Base-by-base conservation (phyloP, 64 coral and sea anemone genomes). In the Stylophora pistillata region DNA sequence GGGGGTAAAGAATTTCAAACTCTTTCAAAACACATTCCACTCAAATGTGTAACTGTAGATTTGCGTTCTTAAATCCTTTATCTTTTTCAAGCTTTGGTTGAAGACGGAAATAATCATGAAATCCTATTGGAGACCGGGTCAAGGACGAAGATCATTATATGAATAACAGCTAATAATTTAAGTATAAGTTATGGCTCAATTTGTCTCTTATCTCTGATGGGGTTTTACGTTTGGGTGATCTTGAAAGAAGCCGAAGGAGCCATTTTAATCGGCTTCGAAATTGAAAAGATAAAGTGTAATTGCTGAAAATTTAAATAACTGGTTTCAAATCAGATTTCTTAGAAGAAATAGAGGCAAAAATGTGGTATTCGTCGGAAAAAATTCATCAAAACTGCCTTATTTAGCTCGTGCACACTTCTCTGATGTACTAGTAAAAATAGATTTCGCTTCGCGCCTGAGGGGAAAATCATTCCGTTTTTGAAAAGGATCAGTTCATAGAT, bases 1-100 rank as follows among this genome's bases (percentile, higher is more conserved):
- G 75, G 75, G 47, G 75, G 53, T 78, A 55, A 78, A 78, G 75
- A 78, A 78, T 78, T 78, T 52, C 16, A 75, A 75, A 75, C 73
- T 75, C 73, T 75, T 47, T 75, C 29, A 75, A 75, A 75, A 47
- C 73, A 47, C 41, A 47, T 75, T 52, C 29, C 6, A 18, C 15
- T 47, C 37, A 4, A 47, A 47, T 52, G 34, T 47, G 73, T 37
- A 75, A n/a, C 34, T 25, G 23, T 68, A 68, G 20, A 21, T 21
- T 68, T 68, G 37, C 64, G 23, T 68, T 13, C 7, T 9, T 12
- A n/a, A 68, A 26, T 26, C 64, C n/a, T 1, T 68, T 68, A 27
- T 26, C 26, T 68, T 68, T 10, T 5, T 68, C 21, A 21, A 21
- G 5, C 25, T 68, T 68, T 68, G 26, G 21, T 68, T 25, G 64